Evolutionary conservation across 2,888 invertebrate genomes (phyloP).

Genomic region (Drosophila borealis): DNA sequence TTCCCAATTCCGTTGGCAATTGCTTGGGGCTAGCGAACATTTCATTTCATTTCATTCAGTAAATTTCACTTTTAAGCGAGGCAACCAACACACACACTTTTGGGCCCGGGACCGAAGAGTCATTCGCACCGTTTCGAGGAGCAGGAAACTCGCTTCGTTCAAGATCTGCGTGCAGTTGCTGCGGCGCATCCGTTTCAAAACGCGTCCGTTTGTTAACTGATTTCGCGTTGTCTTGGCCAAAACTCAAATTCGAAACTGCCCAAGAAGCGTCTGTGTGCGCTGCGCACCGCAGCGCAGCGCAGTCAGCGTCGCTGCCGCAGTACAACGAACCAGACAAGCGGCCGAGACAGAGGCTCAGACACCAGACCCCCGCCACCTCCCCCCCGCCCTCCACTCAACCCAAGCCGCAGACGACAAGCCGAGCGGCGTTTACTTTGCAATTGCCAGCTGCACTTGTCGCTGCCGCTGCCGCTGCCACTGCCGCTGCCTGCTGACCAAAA

Average conservation of each 20-base stretch:
- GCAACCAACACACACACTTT: slow-evolving; percentile 19
- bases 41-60: slow-evolving; percentile 69
- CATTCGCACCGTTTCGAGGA: slow-evolving; percentile 58
- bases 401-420: slow-evolving; percentile 23
- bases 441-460: slow-evolving; percentile 61
- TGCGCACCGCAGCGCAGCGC: slow-evolving; percentile 30
- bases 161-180: slow-evolving; percentile 9
- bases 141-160: slow-evolving; percentile 58
- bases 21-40: slow-evolving; percentile 44
- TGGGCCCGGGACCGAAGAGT: slow-evolving; percentile 34
- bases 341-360: slow-evolving; percentile 48
- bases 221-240: slow-evolving; percentile 80
- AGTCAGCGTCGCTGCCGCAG: slow-evolving; percentile 44
- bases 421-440: slow-evolving; percentile 45
- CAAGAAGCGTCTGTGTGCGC: slow-evolving; percentile 49
- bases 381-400: not conserved
- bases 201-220: slow-evolving; percentile 83
- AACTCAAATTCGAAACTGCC: slow-evolving; percentile 77
- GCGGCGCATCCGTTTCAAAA: slow-evolving; percentile 80
- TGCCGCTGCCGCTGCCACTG: slow-evolving; percentile 10
- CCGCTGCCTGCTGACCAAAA: slow-evolving; percentile 60
- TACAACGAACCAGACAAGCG: slow-evolving; percentile 67
- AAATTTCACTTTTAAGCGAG: slow-evolving; percentile 78
- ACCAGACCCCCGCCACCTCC: slow-evolving; percentile 9
- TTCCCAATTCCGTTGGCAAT: slow-evolving; percentile 40